Conservation (phyloP, 1,140 invertebrate genomes). For the Caenorhabditis briggsae region DNA sequence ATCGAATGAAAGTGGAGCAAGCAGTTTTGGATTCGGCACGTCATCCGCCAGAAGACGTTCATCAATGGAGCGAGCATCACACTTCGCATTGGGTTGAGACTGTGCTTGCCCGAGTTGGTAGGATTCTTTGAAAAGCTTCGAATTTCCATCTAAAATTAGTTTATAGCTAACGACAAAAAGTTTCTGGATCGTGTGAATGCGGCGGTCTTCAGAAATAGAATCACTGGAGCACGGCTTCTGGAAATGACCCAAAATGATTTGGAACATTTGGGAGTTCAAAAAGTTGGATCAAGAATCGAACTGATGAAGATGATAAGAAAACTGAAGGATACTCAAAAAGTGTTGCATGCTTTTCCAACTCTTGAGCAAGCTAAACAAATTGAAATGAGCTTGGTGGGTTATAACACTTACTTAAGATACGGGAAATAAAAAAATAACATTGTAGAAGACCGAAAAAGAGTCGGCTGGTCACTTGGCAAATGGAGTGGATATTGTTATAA, state of each 20-base stretch:
- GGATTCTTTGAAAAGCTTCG: not conserved
- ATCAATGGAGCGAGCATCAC: conserved; percentile 59
- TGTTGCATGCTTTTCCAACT: conserved; percentile 51
- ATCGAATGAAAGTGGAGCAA: conserved; percentile 42
- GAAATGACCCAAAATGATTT: conserved; percentile 73
- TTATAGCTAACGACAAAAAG: conserved; percentile 59
- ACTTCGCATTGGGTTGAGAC: conserved; percentile 56
- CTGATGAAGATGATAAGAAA: conserved; percentile 56
- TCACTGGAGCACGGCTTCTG: conserved; percentile 69
- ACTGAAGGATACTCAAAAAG: conserved; percentile 43
- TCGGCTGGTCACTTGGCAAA: not conserved
- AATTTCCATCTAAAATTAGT: not conserved
- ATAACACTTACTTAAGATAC: too few relatives aligned
- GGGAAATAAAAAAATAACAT: not conserved
- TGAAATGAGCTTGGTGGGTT: conserved; percentile 41
- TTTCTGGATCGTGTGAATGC: conserved; percentile 67
- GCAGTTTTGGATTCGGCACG: conserved; percentile 30
- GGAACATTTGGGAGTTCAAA: conserved; percentile 69
- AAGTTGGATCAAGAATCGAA: conserved; percentile 66
- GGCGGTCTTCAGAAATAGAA: conserved; percentile 68
- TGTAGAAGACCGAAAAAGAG: conserved; percentile 56
- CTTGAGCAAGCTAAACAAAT: conserved; percentile 52
- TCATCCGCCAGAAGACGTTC: conserved; percentile 58
- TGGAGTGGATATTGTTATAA: conserved; percentile 32
- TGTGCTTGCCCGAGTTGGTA: conserved; percentile 19